Conservation (phyloP, 1,140 invertebrate species). For the Pseudomyrmex concolor region DNA sequence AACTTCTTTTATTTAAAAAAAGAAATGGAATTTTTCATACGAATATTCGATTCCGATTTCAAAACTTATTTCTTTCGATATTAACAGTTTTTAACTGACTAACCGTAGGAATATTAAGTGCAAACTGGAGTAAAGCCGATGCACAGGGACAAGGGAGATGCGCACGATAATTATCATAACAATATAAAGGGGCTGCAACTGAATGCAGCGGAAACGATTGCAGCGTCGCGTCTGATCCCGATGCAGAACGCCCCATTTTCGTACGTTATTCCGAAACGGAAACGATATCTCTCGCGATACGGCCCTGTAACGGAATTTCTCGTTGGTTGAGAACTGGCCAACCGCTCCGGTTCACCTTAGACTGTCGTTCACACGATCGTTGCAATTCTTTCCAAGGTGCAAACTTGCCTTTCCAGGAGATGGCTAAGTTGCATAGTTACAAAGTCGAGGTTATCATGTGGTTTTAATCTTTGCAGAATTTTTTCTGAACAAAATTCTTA, state of each 20-base stretch:
- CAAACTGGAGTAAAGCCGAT: background rate
- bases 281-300: conserved; percentile 44
- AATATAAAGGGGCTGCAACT: conserved; percentile 35
- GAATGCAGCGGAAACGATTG: conserved; percentile 55
- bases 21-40: too few relatives aligned
- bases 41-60: too few relatives aligned
- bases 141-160: conserved; percentile 7
- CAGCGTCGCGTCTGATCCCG: conserved; percentile 6
- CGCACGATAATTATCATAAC: conserved; percentile 63
- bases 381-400: conserved; percentile 44
- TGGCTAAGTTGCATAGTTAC: background rate
- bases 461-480: background rate
- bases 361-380: conserved; percentile 51
- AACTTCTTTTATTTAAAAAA: too few relatives aligned
- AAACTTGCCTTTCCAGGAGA: conserved; percentile 8
- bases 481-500: conserved; percentile 1
- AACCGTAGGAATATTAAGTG: background rate
- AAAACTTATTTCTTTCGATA: background rate
- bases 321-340: conserved; percentile 53
- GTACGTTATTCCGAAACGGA: conserved; percentile 44
- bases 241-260: conserved; percentile 7
- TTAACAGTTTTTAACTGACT: background rate
- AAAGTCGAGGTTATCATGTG: background rate
- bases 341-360: conserved; percentile 62
- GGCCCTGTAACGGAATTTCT: conserved; percentile 67